phyloP scores from a whole-genome alignment of 2,113 vertebrate species.

The Peromyscus maniculatus region DNA sequence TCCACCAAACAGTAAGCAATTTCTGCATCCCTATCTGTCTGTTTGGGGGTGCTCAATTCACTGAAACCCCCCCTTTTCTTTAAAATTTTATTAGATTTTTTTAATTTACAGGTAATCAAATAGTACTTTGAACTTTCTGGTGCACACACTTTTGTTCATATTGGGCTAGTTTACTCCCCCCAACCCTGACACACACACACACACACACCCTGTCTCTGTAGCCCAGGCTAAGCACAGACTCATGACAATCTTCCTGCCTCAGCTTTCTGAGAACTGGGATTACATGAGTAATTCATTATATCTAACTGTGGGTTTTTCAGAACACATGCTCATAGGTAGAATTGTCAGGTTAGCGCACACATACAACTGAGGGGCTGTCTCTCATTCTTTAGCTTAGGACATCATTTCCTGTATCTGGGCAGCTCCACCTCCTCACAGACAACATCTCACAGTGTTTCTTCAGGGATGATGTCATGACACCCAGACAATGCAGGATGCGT shows the following conservation, averaged over 20 bases:
- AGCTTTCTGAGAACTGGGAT: background rate
- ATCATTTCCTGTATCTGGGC: background rate
- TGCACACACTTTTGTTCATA: background rate
- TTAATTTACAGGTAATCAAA: background rate
- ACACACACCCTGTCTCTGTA: no score
- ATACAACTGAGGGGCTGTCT: background rate
- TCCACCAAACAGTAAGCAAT: fast-evolving
- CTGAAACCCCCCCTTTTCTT: background rate
- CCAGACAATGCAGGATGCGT: fast-evolving
- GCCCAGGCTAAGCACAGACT: background rate
- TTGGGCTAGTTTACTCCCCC: no score
- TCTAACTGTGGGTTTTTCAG: background rate
- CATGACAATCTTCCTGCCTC: background rate
- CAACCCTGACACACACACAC: no score
- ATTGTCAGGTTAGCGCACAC: background rate
- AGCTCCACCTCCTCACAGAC: background rate
- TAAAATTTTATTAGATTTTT: background rate
- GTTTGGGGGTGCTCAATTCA: background rate
- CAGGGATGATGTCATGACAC: background rate
- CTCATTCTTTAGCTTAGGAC: background rate
- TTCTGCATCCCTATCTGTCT: fast-evolving
- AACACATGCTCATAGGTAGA: background rate
- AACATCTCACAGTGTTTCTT: background rate
- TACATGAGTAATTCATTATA: background rate
- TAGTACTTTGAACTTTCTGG: background rate